Conservation (phyloP, 2,888 invertebrate genomes). For the Syrista parreyssii region DNA sequence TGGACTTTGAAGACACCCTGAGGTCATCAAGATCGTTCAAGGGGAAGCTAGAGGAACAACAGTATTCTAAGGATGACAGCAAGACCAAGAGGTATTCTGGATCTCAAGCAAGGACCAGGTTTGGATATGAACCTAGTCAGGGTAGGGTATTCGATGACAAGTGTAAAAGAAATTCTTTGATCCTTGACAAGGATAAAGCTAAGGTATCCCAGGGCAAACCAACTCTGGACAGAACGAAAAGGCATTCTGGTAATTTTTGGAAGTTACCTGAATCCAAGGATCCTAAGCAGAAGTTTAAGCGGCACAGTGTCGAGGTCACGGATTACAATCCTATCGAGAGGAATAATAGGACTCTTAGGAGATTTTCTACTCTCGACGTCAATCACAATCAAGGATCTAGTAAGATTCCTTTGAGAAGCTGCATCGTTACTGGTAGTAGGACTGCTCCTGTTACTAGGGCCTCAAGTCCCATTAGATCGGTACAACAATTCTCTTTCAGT, state of each 20-base stretch:
- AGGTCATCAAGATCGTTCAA: conserved; percentile 26
- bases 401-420: conserved; percentile 58
- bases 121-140: conserved; percentile 27
- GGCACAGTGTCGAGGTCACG: conserved; percentile 56
- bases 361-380: conserved; percentile 54
- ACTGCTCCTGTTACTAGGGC: conserved; percentile 61
- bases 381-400: conserved; percentile 63
- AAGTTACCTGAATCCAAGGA: conserved; percentile 50
- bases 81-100: conserved; percentile 40
- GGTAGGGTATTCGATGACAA: conserved; percentile 40
- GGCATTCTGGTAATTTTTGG: conserved; percentile 53
- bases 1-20: conserved; percentile 51
- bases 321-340: conserved; percentile 45
- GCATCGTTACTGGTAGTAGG: conserved; percentile 52
- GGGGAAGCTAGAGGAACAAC: conserved; percentile 11
- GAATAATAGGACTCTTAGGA: conserved; percentile 30
- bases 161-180: conserved; percentile 43
- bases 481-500: conserved; percentile 45
- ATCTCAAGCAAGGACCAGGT: conserved; percentile 30
- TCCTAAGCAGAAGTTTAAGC: conserved; percentile 49
- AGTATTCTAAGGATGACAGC: conserved; percentile 25
- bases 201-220: conserved; percentile 38
- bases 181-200: conserved; percentile 46
- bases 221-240: conserved; percentile 49
- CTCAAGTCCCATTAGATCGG: conserved; percentile 56